Evolutionary conservation across 2,113 vertebrate genomes (phyloP), one percentile per base, ranked within the genome.

Genomic region (Puffinus mauretanicus): DNA sequence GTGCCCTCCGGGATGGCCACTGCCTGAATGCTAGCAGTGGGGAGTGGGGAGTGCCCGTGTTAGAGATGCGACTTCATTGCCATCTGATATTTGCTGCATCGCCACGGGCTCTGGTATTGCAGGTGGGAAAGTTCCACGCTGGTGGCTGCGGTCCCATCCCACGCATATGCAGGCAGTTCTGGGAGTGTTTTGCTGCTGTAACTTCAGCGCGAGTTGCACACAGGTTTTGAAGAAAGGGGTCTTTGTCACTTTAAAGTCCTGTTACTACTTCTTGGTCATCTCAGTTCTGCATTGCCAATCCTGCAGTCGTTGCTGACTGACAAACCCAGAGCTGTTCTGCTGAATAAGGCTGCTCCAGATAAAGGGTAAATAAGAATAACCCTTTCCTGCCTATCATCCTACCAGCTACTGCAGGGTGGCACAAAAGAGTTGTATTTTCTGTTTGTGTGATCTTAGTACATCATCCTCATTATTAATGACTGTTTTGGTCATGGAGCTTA

Each of bases 1-100:
- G 14, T 46, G 65, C 38, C 34, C 42, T 20, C 12, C 8, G 3
- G 22, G 7, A 12, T 1, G 30, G 34, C 46, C 32, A 4, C 22
- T 2, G 0, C 11, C 21, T 10, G 14, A 25, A 1, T 1, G 14
- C 22, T 30, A 1, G 8, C 38, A 13, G 36, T 38, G 36, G n/a
- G 62, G 10, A 4, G 38, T 6, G 2, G 2, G 44, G 3, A 69
- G 17, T 13, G 25, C 46, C 58, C 0, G 2, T 4, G 46, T 6
- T 32, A 10, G 44, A 25, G 17, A 4, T 16, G 47, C 6, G 58
- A 40, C 71, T 80, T 72, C 5, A 0, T 16, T 27, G n/a, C 87
- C 20, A 0, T 6, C 69, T 38, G 60, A 3, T 38, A 10, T 3
- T 34, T 30, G 4, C 17, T 27, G 36, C 25, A 10, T 32, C 1